Percentiles rank a stretch among this genome's conserved stretches.
Evolutionary conservation across 2,113 vertebrate genomes (phyloP).

Genomic region (Lepidothrix coronata): DNA sequence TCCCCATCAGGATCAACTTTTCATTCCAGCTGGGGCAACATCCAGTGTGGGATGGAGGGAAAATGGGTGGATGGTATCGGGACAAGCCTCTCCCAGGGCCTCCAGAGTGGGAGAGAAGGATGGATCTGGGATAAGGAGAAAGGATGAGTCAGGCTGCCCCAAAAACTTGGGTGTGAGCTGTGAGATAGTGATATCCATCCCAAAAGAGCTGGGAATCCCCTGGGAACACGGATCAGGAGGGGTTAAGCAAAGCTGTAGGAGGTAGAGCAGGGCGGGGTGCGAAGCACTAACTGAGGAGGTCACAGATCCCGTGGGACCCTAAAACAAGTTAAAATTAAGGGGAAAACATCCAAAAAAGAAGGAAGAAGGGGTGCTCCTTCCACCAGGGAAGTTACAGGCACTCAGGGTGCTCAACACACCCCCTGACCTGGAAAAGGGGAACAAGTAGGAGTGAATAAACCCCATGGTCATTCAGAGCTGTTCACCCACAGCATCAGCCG

Average conservation of each 20-base stretch:
- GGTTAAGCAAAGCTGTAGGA: neutral
- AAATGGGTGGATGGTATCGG: rapidly evolving
- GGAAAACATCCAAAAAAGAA: neutral
- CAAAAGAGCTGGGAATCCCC: no score
- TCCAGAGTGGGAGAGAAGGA: rapidly evolving
- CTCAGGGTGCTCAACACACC: neutral
- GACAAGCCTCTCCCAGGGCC: neutral
- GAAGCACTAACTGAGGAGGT: neutral
- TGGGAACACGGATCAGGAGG: neutral
- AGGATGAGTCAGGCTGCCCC: neutral
- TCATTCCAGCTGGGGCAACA: no score
- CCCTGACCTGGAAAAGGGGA: neutral
- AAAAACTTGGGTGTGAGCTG: rapidly evolving
- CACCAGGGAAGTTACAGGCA: neutral
- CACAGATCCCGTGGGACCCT: rapidly evolving
- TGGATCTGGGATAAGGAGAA: neutral
- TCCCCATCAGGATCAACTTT: neutral
- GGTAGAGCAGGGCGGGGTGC: rapidly evolving
- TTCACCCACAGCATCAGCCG: rapidly evolving
- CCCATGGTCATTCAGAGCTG: rapidly evolving
- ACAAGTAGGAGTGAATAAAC: neutral
- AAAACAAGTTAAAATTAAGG: neutral
- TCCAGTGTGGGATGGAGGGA: neutral
- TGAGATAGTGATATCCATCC: rapidly evolving
- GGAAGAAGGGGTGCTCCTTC: neutral